A percentile compares a stretch with the other conserved stretches of the same genome.
Conservation (phyloP, 2,797 vertebrate genomes). For the Galagoides demidoff region DNA sequence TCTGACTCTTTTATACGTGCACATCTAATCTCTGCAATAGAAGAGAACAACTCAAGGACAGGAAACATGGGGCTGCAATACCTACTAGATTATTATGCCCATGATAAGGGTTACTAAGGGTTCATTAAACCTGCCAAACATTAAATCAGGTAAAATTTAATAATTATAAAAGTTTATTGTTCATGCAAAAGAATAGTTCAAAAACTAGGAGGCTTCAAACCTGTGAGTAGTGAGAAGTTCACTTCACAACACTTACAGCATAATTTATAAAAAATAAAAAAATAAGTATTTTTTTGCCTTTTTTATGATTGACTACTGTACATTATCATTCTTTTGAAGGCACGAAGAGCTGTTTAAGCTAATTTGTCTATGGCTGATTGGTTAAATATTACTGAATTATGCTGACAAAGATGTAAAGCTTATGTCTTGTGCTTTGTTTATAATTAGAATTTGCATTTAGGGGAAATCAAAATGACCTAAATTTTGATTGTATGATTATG, state of each 20-base stretch:
- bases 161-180: neutral
- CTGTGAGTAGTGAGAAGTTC: neutral
- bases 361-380: neutral
- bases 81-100: neutral
- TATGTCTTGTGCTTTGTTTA: neutral
- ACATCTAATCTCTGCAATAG: neutral
- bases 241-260: neutral
- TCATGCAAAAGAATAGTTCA: neutral
- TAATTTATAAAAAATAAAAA: neutral
- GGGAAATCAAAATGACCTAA: neutral
- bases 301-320: neutral
- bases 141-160: neutral
- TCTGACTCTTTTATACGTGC: neutral
- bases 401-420: neutral
- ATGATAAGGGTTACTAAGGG: neutral
- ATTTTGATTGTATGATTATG: neutral
- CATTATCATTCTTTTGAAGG: neutral
- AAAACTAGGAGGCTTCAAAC: neutral
- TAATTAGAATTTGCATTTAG: neutral
- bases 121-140: conserved; percentile 24
- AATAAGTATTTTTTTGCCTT: neutral
- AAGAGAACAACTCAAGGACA: neutral
- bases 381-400: neutral
- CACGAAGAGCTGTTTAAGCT: neutral
- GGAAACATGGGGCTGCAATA: neutral